Conservation (phyloP, 2,797 vertebrate species). For the Poecilia velifera region DNA sequence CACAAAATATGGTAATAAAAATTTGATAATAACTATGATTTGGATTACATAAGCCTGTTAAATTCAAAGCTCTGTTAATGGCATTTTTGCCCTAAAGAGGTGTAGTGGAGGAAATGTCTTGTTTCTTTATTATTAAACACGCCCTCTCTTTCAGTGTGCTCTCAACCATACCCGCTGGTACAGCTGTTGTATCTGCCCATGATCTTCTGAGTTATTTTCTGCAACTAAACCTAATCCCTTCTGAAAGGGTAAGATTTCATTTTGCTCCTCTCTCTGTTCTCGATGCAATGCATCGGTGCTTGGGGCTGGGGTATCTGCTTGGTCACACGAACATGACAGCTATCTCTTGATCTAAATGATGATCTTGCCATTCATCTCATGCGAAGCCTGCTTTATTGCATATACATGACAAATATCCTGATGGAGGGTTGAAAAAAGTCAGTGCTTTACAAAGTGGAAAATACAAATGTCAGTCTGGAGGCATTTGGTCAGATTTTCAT, state of each 20-base stretch:
- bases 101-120: conserved; percentile 2
- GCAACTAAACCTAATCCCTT: conserved; percentile 18
- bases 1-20: neutral
- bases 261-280: neutral
- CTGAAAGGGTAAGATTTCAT: conserved; percentile 23
- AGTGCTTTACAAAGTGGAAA: neutral
- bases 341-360: conserved; percentile 10
- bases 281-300: neutral
- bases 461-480: neutral
- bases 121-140: conserved; percentile 10
- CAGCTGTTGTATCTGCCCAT: neutral
- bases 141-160: conserved; percentile 3
- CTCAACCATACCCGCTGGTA: conserved; percentile 8
- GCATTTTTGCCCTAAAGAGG: neutral
- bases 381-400: conserved; percentile 1
- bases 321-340: conserved; percentile 13
- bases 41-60: neutral
- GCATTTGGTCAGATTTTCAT: neutral
- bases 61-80: conserved; percentile 1
- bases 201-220: conserved; percentile 10
- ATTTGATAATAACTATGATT: neutral
- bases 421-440: conserved; percentile 4
- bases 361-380: conserved; percentile 6
- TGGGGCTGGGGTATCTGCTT: conserved; percentile 12
- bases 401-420: neutral